phyloP scores from a whole-genome alignment of 1,140 invertebrate species.

The Drosophila tsacasi region DNA sequence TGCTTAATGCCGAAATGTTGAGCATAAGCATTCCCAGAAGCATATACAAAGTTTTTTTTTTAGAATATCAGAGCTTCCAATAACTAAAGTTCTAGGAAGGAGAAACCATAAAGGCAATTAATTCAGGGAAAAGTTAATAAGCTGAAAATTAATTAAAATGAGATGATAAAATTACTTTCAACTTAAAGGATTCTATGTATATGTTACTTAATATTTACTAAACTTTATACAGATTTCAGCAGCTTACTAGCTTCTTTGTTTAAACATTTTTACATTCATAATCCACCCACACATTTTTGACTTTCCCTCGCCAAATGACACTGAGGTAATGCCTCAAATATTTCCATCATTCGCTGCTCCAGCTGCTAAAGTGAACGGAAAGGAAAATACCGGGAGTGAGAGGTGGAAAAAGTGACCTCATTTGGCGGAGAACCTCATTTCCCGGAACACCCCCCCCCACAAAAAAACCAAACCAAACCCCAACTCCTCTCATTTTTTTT shows the following conservation, averaged over 20 bases:
- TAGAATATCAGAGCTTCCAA: neutral
- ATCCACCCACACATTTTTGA: neutral
- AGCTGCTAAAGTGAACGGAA: conserved; percentile 19
- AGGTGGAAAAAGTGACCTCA: conserved; percentile 71
- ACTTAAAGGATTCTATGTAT: neutral
- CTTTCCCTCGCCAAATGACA: conserved; percentile 17
- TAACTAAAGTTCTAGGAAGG: neutral
- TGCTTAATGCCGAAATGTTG: neutral
- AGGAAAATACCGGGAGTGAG: conserved; percentile 15
- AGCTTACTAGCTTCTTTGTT: neutral
- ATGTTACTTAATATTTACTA: neutral
- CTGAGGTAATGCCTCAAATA: conserved; percentile 68
- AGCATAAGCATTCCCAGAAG: neutral
- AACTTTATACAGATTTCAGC: neutral
- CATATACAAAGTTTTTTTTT: too few species aligned
- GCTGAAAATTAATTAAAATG: neutral
- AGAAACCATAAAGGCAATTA: neutral
- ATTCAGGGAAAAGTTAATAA: neutral
- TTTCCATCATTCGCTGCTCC: conserved; percentile 38
- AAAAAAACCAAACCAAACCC: neutral
- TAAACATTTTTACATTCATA: neutral
- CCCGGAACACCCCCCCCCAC: neutral
- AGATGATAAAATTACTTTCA: too few species aligned
- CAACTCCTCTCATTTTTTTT: conserved; percentile 34
- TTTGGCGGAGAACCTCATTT: conserved; percentile 59